Evolutionary conservation across 2,113 vertebrate genomes (phyloP), one percentile per base, ranked within the genome.

Genomic region (Plecturocebus donacophilus): DNA sequence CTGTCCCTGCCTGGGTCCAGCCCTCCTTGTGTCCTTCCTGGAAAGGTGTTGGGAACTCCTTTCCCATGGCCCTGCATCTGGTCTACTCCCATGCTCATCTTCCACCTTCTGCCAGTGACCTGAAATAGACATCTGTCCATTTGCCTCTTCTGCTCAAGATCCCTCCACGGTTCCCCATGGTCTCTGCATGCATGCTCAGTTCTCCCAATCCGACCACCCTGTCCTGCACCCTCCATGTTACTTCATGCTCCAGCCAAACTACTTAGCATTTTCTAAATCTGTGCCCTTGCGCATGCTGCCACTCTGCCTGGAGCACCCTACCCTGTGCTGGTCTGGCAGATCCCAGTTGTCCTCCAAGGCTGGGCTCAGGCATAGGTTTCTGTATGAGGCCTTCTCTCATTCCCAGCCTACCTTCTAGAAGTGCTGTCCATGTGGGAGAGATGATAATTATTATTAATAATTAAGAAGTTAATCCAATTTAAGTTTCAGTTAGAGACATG

Each of bases 401-500:
- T 87, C 80, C 87, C 61, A 96, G 76, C 61, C 75, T 75, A 68
- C 42, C 68, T 92, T 42, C 42, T 88, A 92, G 73, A 56, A 93
- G 73, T 66, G 30, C 73, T 82, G 71, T 81, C 52, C 73, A 66
- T 0, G 6, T 77, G 56, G 68, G 42, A 97, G 75, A 61, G 58
- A 95, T 71, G 79, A 87, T 82, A 35, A 85, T 93, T 88, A 73
- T 83, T 81, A 91, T 97, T 49, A 97, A 97, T 96, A 95, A 97
- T 97, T 95, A 92, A 97, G 91, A 89, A 94, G 90, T 70, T 45
- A 47, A 70, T 85, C 95, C 92, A 94, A 90, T 97, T 93, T 97
- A 93, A 91, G 61, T 95, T 97, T 87, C 75, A 76, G 66, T 87
- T 32, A 66, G 49, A 93, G 95, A 95, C 49, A 75, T 87, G 70